Base-by-base conservation (phyloP, 2,113 vertebrate genomes). In the Rhabdomys dilectus region DNA sequence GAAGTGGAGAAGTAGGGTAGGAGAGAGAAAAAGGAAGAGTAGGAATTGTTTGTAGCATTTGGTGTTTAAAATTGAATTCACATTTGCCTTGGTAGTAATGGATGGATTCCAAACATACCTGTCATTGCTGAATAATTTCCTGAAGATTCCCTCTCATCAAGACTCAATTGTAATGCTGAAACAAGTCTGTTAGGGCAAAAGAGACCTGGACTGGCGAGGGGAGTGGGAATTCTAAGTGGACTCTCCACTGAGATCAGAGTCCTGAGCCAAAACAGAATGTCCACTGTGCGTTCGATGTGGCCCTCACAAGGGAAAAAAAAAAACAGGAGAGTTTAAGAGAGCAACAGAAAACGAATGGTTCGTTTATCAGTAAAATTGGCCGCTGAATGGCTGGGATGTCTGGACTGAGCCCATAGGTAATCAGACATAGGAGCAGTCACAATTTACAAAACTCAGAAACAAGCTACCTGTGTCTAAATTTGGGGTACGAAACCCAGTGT, bases 301-400 rank as follows among this genome's bases (percentile, higher is more conserved):
- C 0, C 11, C 76, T 91, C 95, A 91, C 64, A 85, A 62, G 84
- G 58, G 51, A 51, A 51, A 51, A 3, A 91, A 85, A 48, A 94
- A 68, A 60, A 93, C 86, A 97, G 87, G 53, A 95, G 75, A 24
- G 60, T 85, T 96, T 93, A 93, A 95, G 86, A 88, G 56, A 95
- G 53, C 68, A 89, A 95, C 64, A 95, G 76, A 82, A 97, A 96
- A 94, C 53, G 91, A 94, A 92, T 68, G 70, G 70, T 58, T 89
- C 76, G 58, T 29, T 97, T 94, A 81, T 86, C 96, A 95, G 82
- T 95, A 93, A 96, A 93, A 95, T 75, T 94, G 70, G 62, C 84
- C 94, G 84, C 45, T 88, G 88, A 75, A 93, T 93, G 90, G 66
- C 72, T 85, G 21, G 36, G 72, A 22, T 84, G 72, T 95, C 95